phyloP scores from a whole-genome alignment of 2,113 vertebrate species.

The Corythornis madagascariensis region DNA sequence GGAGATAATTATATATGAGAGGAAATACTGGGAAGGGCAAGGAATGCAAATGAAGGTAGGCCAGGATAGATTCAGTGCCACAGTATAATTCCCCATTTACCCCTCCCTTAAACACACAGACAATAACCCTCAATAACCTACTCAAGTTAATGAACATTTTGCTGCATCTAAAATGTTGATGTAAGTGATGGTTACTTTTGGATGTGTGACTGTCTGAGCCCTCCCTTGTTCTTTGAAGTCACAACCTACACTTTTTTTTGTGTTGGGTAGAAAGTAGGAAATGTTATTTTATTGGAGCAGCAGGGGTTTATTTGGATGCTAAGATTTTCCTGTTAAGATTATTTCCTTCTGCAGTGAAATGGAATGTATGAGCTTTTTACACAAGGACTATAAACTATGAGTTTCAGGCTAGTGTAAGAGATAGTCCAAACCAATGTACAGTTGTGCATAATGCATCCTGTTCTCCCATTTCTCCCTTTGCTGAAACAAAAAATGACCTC shows the following conservation, averaged over 20 bases:
- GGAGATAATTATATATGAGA: slow-evolving; percentile 64
- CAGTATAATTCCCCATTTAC: neutral
- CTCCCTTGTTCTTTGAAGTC: neutral
- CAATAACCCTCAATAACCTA: neutral
- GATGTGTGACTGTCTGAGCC: neutral
- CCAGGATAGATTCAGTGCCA: neutral
- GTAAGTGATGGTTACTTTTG: neutral
- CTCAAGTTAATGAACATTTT: neutral
- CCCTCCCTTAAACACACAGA: neutral
- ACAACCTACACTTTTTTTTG: neutral
- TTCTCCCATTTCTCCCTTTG: neutral
- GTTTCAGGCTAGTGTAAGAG: neutral
- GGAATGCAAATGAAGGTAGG: slow-evolving; percentile 45
- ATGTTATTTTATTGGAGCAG: neutral
- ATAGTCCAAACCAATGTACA: neutral
- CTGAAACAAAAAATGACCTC: neutral
- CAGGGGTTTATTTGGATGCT: neutral
- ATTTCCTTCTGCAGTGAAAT: neutral
- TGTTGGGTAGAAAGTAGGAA: neutral
- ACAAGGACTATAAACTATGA: neutral
- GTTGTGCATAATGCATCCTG: neutral
- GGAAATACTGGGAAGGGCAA: slow-evolving; percentile 33
- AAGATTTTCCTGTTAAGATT: neutral
- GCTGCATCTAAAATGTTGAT: neutral
- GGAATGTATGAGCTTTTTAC: neutral